Evolutionary conservation across 2,888 invertebrate species (phyloP).

Genomic region (Rhorus exstirpatorius): DNA sequence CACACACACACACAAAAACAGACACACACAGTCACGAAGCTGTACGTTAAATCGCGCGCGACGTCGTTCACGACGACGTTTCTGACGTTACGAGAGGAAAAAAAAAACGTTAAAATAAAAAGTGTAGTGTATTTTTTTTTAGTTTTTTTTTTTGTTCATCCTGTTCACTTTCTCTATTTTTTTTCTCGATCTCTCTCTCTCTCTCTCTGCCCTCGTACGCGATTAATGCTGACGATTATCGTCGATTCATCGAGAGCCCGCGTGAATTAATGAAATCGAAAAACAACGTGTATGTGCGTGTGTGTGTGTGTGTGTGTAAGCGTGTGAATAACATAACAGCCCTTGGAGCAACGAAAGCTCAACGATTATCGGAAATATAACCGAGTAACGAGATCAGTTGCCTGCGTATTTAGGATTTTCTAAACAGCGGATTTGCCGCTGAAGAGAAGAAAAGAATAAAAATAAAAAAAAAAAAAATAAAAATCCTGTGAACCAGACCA

Average conservation of each 20-base stretch:
- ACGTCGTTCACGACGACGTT: conserved; percentile 39
- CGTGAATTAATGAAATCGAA: conserved; percentile 4
- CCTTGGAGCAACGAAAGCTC: conserved; percentile 12
- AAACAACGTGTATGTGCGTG: conserved; percentile 12
- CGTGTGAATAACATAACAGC: conserved; percentile 22
- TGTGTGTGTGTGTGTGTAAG: conserved; percentile 11
- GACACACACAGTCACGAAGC: too few relatives aligned
- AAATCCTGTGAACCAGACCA: background rate
- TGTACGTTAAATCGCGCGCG: conserved; percentile 54
- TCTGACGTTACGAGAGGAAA: background rate
- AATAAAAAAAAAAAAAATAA: background rate
- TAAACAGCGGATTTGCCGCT: conserved; percentile 15
- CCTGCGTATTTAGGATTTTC: too few relatives aligned
- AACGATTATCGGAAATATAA: background rate
- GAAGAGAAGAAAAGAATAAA: background rate
- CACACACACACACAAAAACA: too few relatives aligned
- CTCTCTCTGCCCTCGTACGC: conserved; percentile 12
- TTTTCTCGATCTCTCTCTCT: conserved; percentile 11
- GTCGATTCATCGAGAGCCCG: conserved; percentile 3
- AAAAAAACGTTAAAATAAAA: conserved; percentile 5
- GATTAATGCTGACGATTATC: conserved; percentile 17
- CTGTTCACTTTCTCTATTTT: conserved; percentile 14
- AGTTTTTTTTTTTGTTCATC: conserved; percentile 5
- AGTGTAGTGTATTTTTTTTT: conserved; percentile 1
- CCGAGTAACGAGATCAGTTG: too few relatives aligned